Conservation (phyloP, 2,888 invertebrate species). For the Bombyx huttoni region DNA sequence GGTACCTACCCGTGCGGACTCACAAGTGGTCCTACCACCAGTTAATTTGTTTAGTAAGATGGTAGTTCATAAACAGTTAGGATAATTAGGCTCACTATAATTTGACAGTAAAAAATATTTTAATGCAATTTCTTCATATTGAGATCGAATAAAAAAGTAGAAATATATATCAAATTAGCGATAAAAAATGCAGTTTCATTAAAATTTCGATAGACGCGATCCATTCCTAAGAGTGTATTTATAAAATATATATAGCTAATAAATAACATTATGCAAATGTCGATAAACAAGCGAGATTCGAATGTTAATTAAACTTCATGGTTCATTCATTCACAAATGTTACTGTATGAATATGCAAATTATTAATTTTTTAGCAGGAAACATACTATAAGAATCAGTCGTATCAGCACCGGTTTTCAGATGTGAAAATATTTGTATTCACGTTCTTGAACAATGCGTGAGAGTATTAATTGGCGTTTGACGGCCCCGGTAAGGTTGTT, state of each 20-base stretch:
- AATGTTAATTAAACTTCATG: background rate
- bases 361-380: constrained; percentile 1
- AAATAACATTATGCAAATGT: constrained; percentile 3
- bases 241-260: background rate
- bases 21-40: no score
- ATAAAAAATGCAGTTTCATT: no score
- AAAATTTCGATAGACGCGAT: background rate
- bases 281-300: background rate
- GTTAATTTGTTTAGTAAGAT: no score
- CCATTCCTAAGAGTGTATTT: background rate
- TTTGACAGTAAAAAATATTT: no score
- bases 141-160: no score
- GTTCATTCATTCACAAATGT: background rate
- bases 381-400: background rate
- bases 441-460: constrained; percentile 13
- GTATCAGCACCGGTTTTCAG: constrained; percentile 1
- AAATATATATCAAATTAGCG: no score
- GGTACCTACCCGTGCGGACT: no score
- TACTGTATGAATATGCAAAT: constrained; percentile 2
- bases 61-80: no score
- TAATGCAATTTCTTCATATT: no score
- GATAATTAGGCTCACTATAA: no score
- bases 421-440: constrained; percentile 9
- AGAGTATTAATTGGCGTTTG: constrained; percentile 14
- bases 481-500: constrained; percentile 14